These are phyloP conservation scores for Drosophila ercepeae DNA, from an alignment of 1,140 invertebrate species.

Conservation along the genomic window DNA sequence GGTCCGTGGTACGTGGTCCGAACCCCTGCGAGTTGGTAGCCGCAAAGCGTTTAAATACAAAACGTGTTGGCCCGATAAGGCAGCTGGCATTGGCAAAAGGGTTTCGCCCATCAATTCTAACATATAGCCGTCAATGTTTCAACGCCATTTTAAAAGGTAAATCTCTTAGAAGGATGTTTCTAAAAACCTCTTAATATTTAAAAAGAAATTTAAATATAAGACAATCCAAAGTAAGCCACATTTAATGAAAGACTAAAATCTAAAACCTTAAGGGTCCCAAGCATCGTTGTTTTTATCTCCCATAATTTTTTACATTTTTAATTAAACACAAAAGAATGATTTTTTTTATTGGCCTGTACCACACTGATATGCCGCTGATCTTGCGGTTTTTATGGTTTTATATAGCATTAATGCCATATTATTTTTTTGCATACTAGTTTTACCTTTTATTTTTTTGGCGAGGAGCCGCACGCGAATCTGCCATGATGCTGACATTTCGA, in stretches of 20 bases:
- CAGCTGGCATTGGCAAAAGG: slow-evolving; percentile 19
- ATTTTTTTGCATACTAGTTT: slow-evolving; percentile 3
- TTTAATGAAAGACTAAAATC: too few species aligned
- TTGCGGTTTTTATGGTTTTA: slow-evolving; percentile 71
- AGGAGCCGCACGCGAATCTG: slow-evolving; percentile 51
- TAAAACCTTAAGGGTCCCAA: not conserved
- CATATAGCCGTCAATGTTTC: slow-evolving; percentile 57
- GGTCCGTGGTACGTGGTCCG: not conserved
- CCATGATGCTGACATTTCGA: slow-evolving; percentile 47
- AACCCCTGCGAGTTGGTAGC: slow-evolving; percentile 59
- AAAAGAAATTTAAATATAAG: slow-evolving; percentile 4
- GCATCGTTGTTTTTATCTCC: slow-evolving; percentile 8
- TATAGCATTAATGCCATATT: slow-evolving; percentile 41
- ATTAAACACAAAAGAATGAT: slow-evolving; percentile 13
- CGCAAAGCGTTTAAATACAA: slow-evolving; percentile 78
- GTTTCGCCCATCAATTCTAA: slow-evolving; percentile 64
- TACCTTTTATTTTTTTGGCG: slow-evolving; percentile 7
- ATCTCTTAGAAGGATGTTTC: too few species aligned
- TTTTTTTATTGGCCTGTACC: slow-evolving; percentile 26
- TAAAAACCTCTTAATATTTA: too few species aligned
- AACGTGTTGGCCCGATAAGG: slow-evolving; percentile 64
- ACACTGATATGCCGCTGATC: slow-evolving; percentile 67
- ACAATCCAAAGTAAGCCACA: too few species aligned
- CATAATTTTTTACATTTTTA: not conserved
- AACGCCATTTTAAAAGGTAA: slow-evolving; percentile 55